phyloP scores from a whole-genome alignment of 2,113 vertebrate genomes.

The Heterotilapia buettikoferi region DNA sequence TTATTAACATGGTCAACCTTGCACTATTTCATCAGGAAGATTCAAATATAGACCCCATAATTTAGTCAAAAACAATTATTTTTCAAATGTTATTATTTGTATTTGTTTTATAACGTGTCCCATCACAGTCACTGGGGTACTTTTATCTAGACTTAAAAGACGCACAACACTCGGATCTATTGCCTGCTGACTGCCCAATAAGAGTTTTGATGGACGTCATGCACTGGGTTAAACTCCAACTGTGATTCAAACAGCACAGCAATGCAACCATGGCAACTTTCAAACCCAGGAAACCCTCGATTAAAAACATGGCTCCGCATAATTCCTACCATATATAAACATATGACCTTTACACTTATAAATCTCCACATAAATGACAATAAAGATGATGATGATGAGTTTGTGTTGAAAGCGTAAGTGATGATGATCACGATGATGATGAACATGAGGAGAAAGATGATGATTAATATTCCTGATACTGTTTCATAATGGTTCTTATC shows the following conservation, averaged over 20 bases:
- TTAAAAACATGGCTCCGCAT: background rate
- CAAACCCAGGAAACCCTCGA: background rate
- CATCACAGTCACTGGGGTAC: background rate
- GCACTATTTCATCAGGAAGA: background rate
- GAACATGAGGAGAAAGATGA: background rate
- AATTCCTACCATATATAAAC: background rate
- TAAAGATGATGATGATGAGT: background rate
- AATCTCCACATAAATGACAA: background rate
- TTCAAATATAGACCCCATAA: background rate
- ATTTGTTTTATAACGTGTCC: background rate
- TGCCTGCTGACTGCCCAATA: background rate
- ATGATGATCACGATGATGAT: background rate
- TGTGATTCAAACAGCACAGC: background rate
- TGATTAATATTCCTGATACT: background rate
- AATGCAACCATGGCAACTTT: background rate
- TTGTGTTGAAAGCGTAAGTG: background rate
- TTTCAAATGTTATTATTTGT: background rate
- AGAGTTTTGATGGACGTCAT: background rate
- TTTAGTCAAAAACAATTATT: background rate
- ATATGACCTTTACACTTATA: background rate
- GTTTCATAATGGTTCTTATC: background rate
- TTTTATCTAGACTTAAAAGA: background rate
- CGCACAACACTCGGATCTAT: background rate
- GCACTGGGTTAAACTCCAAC: background rate
- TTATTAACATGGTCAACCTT: background rate